phyloP scores from a whole-genome alignment of 2,888 invertebrate species.

The Zygogramma bicolorata region DNA sequence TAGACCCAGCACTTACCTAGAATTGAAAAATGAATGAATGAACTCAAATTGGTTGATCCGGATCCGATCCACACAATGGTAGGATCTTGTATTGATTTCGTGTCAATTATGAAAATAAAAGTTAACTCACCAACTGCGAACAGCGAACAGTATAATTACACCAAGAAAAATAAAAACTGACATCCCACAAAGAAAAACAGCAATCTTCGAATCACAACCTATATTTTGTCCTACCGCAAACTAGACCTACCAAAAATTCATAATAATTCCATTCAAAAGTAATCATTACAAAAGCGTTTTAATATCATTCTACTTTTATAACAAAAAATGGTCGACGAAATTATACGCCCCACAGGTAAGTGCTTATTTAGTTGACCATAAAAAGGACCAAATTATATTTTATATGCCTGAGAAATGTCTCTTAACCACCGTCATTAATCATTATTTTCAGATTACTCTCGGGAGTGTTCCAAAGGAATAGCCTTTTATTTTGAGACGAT shows the following conservation, averaged over 20 bases:
- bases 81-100: neutral
- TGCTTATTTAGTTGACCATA: slow-evolving; percentile 46
- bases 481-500: slow-evolving; percentile 39
- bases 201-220: slow-evolving; percentile 38
- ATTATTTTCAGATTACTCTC: slow-evolving; percentile 43
- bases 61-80: slow-evolving; percentile 6
- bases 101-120: slow-evolving; percentile 11
- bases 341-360: slow-evolving; percentile 43
- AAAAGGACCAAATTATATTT: slow-evolving; percentile 50
- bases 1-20: neutral
- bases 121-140: slow-evolving; percentile 17
- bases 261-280: slow-evolving; percentile 39
- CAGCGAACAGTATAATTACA: slow-evolving; percentile 24
- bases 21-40: neutral
- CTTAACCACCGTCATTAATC: slow-evolving; percentile 45
- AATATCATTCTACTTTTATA: slow-evolving; percentile 46
- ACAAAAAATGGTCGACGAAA: slow-evolving; percentile 48
- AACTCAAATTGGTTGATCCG: neutral
- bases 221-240: slow-evolving; percentile 38
- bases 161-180: slow-evolving; percentile 25
- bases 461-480: slow-evolving; percentile 33
- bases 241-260: slow-evolving; percentile 43
- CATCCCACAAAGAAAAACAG: slow-evolving; percentile 31
- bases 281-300: slow-evolving; percentile 48
- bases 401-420: slow-evolving; percentile 49